Base-by-base conservation (phyloP, 2,797 vertebrate species). In the Pseudotriccus pelzelni region DNA sequence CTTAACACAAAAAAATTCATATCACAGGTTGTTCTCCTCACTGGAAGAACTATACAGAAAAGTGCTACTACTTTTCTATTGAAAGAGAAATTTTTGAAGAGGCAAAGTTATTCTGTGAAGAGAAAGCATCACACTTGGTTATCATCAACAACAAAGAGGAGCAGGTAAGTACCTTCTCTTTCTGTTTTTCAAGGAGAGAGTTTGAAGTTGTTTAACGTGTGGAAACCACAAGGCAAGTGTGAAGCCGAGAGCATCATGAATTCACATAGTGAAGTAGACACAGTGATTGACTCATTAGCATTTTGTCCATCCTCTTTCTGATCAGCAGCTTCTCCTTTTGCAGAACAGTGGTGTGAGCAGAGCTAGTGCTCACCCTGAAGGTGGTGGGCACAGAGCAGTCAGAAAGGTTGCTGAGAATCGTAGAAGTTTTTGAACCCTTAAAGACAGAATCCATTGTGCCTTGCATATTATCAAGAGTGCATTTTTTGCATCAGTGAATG, bases 21-120 rank as follows among this genome's bases (percentile, higher is more conserved):
- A 39, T 95, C 73, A 58, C 92, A 99, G 99, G 98, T 83, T 99
- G 99, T 86, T 98, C 98, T 9, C 84, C 89, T 78, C 98, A 96
- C 19, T 99, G 99, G 99, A 96, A 98, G 69, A 98, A 98, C 95
- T 99, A 98, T 95, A 98, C 97, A 79, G 97, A 98, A 93, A 99
- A 98, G 89, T 99, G 99, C 97, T 99, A 99, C 97, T 99, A 98
- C 93, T 99, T 99, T 97, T 99, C 99, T 66, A 94, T 96, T 92
- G 98, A 99, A 92, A 97, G 97, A 94, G 97, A 98, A 76, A 98
- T 97, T 91, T 99, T 99, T 87, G 98, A 99, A 88, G 98, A 99
- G 5, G 98, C 99, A 18, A 98, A 98, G 85, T 91, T 97, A 68
- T 97, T 96, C 78, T 99, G 99, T 93, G 98, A 98, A 96, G 97